Conservation (phyloP, 2,888 invertebrate species). For the Tetragnatha montana region DNA sequence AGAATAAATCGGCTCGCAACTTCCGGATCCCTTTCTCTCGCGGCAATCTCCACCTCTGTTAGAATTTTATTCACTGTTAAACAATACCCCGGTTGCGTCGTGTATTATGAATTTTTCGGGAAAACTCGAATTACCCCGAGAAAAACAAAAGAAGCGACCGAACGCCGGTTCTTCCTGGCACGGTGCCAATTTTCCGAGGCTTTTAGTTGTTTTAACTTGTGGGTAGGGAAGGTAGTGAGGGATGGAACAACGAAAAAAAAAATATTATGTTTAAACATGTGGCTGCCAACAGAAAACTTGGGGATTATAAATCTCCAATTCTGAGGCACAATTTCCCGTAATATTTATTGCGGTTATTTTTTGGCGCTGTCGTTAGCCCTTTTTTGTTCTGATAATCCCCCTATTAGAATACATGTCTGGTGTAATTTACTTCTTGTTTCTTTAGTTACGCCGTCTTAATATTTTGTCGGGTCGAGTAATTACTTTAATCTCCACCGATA, state of each 20-base stretch:
- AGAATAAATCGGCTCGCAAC: not conserved
- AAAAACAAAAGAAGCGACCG: conserved; percentile 34
- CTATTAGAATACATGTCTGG: conserved; percentile 9
- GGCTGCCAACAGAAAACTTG: conserved; percentile 17
- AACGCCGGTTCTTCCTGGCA: conserved; percentile 23
- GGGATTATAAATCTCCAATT: conserved; percentile 23
- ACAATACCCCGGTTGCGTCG: conserved; percentile 13
- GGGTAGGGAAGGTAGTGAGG: not conserved
- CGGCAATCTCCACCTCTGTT: not conserved
- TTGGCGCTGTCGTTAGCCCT: not conserved
- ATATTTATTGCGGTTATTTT: conserved; percentile 26
- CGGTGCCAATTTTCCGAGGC: conserved; percentile 31
- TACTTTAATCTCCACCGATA: conserved; percentile 10
- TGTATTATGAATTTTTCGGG: conserved; percentile 31
- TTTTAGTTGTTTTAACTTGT: conserved; percentile 30
- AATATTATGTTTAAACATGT: conserved; percentile 40
- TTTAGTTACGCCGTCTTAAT: conserved; percentile 4
- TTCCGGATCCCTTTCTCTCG: not conserved
- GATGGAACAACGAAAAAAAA: not conserved
- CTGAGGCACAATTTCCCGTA: conserved; percentile 13
- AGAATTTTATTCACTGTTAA: conserved; percentile 32
- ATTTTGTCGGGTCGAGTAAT: conserved; percentile 5
- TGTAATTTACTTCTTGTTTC: conserved; percentile 4
- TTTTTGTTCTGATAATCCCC: conserved; percentile 11
- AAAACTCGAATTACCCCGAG: conserved; percentile 29